Evolutionary conservation across 2,888 invertebrate species (phyloP).

Genomic region (Drosophila nr. perissopoda): DNA sequence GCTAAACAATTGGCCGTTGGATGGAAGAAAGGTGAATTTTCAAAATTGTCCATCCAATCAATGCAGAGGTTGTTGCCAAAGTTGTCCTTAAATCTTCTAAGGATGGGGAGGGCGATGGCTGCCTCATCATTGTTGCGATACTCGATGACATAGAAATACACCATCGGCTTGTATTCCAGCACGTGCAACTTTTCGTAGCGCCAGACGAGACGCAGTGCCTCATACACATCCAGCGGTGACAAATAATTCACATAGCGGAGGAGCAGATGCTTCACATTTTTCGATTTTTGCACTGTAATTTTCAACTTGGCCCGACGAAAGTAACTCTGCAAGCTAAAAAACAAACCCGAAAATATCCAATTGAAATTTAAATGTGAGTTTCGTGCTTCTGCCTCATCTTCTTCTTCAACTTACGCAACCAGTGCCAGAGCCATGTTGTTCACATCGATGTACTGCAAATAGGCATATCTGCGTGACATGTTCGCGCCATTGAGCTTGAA

Average conservation of each 20-base stretch:
- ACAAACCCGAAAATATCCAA: not conserved
- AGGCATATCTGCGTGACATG: constrained; percentile 78
- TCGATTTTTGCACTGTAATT: constrained; percentile 62
- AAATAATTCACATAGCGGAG: constrained; percentile 32
- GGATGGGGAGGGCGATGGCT: constrained; percentile 57
- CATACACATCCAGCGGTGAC: constrained; percentile 60
- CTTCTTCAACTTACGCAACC: constrained; percentile 47
- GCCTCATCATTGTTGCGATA: constrained; percentile 79
- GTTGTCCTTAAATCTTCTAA: constrained; percentile 3
- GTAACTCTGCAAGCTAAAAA: constrained; percentile 52
- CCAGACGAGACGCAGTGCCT: constrained; percentile 45
- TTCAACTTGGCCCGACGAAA: constrained; percentile 30
- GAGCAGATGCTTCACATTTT: constrained; percentile 65
- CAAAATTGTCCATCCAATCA: constrained; percentile 30
- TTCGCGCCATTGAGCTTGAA: constrained; percentile 72
- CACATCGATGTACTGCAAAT: constrained; percentile 74
- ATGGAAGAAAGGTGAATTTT: fast-evolving
- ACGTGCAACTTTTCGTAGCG: constrained; percentile 64
- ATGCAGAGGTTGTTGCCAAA: constrained; percentile 39
- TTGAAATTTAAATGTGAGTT: not conserved
- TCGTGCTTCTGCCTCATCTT: not conserved
- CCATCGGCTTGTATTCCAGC: constrained; percentile 33
- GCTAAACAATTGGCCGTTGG: not conserved
- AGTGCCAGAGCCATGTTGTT: constrained; percentile 50
- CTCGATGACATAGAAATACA: constrained; percentile 64